A percentile compares a stretch with the other conserved stretches of the same genome.
Conservation (phyloP, 2,797 vertebrate genomes). For the Alectoris magna region DNA sequence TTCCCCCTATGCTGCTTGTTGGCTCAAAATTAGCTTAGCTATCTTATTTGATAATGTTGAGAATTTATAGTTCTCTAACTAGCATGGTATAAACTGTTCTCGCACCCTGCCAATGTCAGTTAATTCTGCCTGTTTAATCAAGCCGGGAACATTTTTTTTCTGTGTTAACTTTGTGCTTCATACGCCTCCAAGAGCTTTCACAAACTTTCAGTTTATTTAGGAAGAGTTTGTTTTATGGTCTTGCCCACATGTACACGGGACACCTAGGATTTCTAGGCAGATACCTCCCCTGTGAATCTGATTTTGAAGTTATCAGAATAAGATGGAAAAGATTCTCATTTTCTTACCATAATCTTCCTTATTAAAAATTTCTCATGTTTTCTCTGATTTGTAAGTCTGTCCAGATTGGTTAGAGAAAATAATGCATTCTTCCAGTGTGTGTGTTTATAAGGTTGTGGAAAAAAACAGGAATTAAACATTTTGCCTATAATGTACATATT, state of each 20-base stretch:
- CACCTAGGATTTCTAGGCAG: neutral
- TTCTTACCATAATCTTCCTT: neutral
- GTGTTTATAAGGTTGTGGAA: neutral
- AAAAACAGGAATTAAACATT: neutral
- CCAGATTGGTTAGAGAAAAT: neutral
- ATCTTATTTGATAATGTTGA: neutral
- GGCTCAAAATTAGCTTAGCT: neutral
- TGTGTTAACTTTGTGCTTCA: neutral
- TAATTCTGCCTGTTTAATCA: neutral
- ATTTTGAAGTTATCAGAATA: neutral
- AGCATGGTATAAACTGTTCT: neutral
- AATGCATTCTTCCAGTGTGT: neutral
- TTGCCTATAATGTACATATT: neutral
- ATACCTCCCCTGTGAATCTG: neutral
- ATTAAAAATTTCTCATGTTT: neutral
- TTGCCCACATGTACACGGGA: neutral
- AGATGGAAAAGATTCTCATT: neutral
- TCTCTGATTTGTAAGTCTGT: neutral
- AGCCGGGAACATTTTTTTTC: neutral
- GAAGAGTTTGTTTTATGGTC: neutral
- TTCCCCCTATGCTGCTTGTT: neutral
- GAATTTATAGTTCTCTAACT: neutral
- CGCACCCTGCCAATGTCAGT: neutral
- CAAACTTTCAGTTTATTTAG: constrained; percentile 21
- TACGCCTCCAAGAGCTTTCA: neutral